Evolutionary conservation across 2,113 vertebrate species (phyloP).

Genomic region (Thermophis baileyi): DNA sequence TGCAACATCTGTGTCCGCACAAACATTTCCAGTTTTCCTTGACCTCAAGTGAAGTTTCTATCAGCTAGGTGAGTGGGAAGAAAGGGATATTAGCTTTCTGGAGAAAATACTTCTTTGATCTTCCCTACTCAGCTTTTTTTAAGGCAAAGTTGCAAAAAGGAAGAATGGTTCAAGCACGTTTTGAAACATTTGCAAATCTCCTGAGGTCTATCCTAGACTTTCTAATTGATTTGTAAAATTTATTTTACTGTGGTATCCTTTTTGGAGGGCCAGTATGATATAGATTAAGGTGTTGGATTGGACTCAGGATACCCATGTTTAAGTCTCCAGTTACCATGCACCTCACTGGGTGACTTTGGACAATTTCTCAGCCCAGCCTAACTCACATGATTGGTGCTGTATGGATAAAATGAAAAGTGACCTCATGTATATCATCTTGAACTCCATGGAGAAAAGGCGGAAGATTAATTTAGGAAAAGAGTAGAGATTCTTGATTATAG

Average conservation of each 20-base stretch:
- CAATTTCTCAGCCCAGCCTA: neutral
- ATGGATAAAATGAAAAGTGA: neutral
- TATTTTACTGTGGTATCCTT: neutral
- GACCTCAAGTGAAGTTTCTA: neutral
- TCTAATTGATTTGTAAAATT: neutral
- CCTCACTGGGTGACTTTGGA: neutral
- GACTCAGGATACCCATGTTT: neutral
- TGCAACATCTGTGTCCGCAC: neutral
- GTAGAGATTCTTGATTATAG: neutral
- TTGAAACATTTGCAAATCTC: neutral
- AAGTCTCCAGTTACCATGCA: neutral
- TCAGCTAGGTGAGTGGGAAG: too few species aligned
- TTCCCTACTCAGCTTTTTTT: neutral
- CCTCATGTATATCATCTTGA: neutral
- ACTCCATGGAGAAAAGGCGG: neutral
- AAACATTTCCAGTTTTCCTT: neutral
- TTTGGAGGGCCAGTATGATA: neutral
- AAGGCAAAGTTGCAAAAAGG: neutral
- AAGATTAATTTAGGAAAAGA: neutral
- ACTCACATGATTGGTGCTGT: neutral
- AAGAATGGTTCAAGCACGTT: too few species aligned
- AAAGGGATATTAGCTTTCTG: too few species aligned
- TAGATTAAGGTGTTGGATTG: neutral
- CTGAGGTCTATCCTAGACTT: too few species aligned
- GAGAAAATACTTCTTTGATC: neutral